phyloP scores from a whole-genome alignment of 2,797 vertebrate species.

The Pseudopleuronectes americanus region DNA sequence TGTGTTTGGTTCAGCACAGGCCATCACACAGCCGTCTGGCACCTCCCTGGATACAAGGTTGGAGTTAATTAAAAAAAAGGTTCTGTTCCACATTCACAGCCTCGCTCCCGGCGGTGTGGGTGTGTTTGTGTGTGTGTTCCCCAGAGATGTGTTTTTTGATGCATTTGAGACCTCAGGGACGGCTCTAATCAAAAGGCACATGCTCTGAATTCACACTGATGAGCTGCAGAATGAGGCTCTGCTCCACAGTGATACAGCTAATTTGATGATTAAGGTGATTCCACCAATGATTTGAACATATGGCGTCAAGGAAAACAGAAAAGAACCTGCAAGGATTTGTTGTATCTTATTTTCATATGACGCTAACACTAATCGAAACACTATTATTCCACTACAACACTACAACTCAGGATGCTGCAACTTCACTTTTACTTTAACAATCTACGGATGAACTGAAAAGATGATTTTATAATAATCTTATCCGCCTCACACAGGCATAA shows the following conservation, averaged over 20 bases:
- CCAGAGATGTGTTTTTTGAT: conserved; percentile 48
- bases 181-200: conserved; percentile 58
- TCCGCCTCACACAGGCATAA: not conserved
- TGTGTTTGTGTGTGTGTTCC: conserved; percentile 26
- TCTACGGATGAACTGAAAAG: not conserved
- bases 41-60: conserved; percentile 46
- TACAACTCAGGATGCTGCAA: not conserved
- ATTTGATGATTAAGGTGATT: conserved; percentile 35
- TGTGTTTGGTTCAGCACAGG: conserved; percentile 47
- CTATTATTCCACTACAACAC: not conserved
- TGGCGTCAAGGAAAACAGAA: conserved; percentile 5
- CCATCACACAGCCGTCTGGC: conserved; percentile 49
- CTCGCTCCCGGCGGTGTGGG: conserved; percentile 36
- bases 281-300: conserved; percentile 1
- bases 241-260: conserved; percentile 33
- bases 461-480: conserved; percentile 1
- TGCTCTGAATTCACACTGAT: conserved; percentile 46
- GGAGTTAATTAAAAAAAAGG: conserved; percentile 68
- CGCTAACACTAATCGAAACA: too few relatives aligned
- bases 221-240: conserved; percentile 18
- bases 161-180: conserved; percentile 52
- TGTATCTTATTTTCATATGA: not conserved
- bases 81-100: conserved; percentile 56
- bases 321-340: not conserved
- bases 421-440: not conserved